These are phyloP conservation scores for Spea multiplicata DNA, from an alignment of 2,113 vertebrate genomes.

Conservation along the genomic window DNA sequence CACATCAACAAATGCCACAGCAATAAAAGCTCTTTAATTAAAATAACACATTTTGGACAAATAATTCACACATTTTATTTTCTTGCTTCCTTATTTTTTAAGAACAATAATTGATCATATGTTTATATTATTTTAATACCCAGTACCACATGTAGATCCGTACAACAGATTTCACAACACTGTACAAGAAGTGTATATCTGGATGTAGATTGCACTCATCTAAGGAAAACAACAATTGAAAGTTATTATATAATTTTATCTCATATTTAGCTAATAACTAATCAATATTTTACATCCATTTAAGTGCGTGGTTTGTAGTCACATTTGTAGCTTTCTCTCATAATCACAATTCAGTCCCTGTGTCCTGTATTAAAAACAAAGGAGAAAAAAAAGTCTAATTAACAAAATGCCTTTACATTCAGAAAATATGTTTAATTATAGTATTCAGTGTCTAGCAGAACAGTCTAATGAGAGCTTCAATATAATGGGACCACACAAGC, in stretches of 20 bases:
- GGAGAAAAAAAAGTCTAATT: neutral
- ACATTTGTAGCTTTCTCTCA: conserved; percentile 17
- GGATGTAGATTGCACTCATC: neutral
- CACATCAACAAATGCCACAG: too few species aligned
- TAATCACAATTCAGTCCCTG: conserved; percentile 17
- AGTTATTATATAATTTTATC: neutral
- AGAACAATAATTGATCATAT: conserved; percentile 3
- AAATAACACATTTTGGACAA: neutral
- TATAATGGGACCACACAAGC: too few species aligned
- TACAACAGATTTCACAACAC: conserved; percentile 14
- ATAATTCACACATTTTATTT: neutral
- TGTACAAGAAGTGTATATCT: conserved; percentile 14
- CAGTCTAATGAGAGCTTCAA: too few species aligned
- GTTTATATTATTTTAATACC: neutral
- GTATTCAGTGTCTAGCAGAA: too few species aligned
- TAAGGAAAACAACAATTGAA: neutral
- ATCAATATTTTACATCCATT: neutral
- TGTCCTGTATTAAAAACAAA: conserved; percentile 16
- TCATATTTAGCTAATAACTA: neutral
- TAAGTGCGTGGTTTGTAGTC: neutral
- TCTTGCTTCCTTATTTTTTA: neutral
- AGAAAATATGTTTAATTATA: too few species aligned
- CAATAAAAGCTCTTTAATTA: too few species aligned
- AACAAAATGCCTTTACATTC: neutral
- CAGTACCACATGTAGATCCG: neutral